phyloP scores from a whole-genome alignment of 2,797 vertebrate species.

The Neosilurus mollespiculum region DNA sequence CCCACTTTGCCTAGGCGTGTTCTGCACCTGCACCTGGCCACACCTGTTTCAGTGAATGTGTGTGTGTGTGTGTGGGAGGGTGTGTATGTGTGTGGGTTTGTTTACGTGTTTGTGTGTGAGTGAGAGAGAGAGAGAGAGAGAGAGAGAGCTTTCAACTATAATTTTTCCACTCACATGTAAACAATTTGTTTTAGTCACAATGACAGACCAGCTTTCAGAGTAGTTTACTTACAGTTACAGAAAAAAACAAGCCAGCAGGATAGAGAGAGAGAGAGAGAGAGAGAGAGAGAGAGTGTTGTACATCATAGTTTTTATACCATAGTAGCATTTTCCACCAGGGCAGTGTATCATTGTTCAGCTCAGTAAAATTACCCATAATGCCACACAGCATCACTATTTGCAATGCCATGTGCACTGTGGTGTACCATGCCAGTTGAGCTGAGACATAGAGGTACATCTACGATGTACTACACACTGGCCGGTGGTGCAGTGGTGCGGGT shows the following conservation, averaged over 20 bases:
- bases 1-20: conserved; percentile 56
- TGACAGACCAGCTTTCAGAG: background rate
- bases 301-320: background rate
- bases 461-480: too few species aligned
- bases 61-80: conserved; percentile 24
- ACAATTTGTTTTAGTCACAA: conserved; percentile 15
- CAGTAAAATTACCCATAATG: background rate
- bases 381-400: background rate
- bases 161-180: conserved; percentile 25
- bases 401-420: background rate
- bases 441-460: background rate
- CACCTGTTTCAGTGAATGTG: conserved; percentile 52
- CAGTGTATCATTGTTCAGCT: background rate
- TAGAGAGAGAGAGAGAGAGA: too few species aligned
- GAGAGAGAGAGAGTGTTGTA: background rate
- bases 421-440: too few species aligned
- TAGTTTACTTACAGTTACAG: background rate
- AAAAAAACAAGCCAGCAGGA: background rate
- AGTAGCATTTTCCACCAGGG: background rate
- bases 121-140: conserved; percentile 1
- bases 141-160: conserved; percentile 15
- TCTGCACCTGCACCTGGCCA: conserved; percentile 56
- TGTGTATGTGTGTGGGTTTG: background rate
- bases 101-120: background rate
- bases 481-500: too few species aligned